These are phyloP conservation scores for Rhagologus leucostigma DNA, from an alignment of 2,113 vertebrate genomes.

Conservation along the genomic window DNA sequence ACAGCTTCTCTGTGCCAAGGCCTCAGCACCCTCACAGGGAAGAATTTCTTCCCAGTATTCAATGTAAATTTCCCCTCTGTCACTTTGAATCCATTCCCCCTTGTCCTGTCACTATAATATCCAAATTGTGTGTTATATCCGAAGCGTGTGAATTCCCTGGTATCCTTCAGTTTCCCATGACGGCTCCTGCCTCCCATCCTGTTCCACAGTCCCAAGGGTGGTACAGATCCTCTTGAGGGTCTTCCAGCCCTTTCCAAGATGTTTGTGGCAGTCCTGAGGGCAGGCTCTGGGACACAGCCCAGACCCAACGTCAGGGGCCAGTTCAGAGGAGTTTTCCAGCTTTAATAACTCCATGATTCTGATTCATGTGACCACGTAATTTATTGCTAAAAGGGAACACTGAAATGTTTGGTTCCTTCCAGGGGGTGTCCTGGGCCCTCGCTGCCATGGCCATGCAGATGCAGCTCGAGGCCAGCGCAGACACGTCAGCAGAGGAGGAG, in stretches of 20 bases:
- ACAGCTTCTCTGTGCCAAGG: not conserved
- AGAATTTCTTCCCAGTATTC: not conserved
- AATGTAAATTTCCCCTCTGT: not conserved
- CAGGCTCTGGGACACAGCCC: not conserved
- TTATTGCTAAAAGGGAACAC: not conserved
- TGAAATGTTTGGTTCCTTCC: not conserved
- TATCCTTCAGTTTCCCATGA: not conserved
- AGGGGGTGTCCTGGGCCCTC: not conserved
- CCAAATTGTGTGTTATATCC: not conserved
- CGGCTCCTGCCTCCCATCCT: not conserved
- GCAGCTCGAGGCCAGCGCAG: slow-evolving; percentile 74
- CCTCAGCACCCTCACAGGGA: not conserved
- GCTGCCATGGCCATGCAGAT: slow-evolving; percentile 84
- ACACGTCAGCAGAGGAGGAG: slow-evolving; percentile 84
- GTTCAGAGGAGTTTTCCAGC: not conserved
- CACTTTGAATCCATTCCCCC: not conserved
- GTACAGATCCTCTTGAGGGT: not conserved
- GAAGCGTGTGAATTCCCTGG: not conserved
- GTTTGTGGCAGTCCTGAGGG: not conserved
- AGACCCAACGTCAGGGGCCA: not conserved
- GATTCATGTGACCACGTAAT: too few species aligned
- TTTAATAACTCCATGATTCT: not conserved
- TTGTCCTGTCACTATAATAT: not conserved
- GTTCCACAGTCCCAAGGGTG: not conserved
- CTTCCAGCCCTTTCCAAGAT: not conserved